Percentiles rank a stretch among this genome's conserved stretches.
These are phyloP conservation scores for Gnatocerus cornutus DNA, from an alignment of 2,888 invertebrate species.

Conservation along the genomic window DNA sequence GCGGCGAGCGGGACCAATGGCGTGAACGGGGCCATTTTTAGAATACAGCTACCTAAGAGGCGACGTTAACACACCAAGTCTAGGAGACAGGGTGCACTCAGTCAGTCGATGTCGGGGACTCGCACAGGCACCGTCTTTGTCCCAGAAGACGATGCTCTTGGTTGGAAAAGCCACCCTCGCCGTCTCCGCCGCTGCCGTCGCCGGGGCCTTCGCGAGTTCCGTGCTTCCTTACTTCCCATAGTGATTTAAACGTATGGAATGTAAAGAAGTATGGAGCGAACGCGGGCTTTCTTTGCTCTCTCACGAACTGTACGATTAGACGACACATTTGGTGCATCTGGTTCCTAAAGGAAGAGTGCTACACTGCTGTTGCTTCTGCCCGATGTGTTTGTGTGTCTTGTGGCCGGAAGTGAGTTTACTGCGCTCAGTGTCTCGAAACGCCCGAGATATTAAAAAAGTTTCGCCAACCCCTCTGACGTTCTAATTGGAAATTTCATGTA, in stretches of 20 bases:
- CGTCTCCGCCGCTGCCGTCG: constrained; percentile 3
- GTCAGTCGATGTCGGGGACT: constrained; percentile 70
- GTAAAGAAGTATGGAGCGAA: constrained; percentile 97
- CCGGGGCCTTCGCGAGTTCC: constrained; percentile 77
- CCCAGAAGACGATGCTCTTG: constrained; percentile 55
- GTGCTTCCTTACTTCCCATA: constrained; percentile 98
- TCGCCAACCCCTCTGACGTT: constrained; percentile 45
- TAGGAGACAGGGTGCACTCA: constrained; percentile 63
- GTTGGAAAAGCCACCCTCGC: not conserved
- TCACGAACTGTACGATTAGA: constrained; percentile 6
- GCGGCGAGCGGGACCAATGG: constrained; percentile 66
- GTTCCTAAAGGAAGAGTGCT: constrained; percentile 10
- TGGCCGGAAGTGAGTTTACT: constrained; percentile 52
- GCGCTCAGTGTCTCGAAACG: constrained; percentile 43
- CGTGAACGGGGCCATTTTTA: constrained; percentile 71
- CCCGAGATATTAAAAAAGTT: constrained; percentile 59
- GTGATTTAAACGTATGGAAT: constrained; percentile 91
- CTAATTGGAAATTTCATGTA: constrained; percentile 66
- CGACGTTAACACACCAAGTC: constrained; percentile 62
- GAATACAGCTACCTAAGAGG: constrained; percentile 68
- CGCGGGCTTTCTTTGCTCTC: constrained; percentile 58
- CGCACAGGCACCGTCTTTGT: constrained; percentile 67
- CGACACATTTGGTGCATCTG: constrained; percentile 45
- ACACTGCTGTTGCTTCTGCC: constrained; percentile 7
- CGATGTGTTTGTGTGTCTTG: constrained; percentile 46